Evolutionary conservation across 2,797 vertebrate species (phyloP), one percentile per base, ranked within the genome.

Genomic region (Sitta carolinensis): DNA sequence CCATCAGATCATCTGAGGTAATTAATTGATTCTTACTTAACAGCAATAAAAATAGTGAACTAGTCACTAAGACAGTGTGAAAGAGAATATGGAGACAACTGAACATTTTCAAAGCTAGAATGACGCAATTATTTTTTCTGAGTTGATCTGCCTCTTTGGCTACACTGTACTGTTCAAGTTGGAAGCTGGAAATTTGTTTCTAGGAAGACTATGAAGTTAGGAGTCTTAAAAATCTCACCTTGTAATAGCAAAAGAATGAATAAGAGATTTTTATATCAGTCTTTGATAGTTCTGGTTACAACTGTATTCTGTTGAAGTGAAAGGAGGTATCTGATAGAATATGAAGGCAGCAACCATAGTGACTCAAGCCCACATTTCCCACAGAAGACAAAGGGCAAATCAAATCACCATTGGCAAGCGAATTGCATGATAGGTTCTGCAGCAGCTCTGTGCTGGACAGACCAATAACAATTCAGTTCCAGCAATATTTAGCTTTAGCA

Each of bases 401-500:
- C 47, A 87, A 78, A 95, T 95, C 86, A 80, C 70, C 79, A 59
- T 7, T 91, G 96, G 38, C 84, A 92, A 84, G 43, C 89, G 51
- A 94, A 92, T 85, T 81, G 57, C 61, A 10, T 83, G 83, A 85
- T 89, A 88, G 30, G 32, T 77, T 90, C 72, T 94, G 72, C 68
- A 90, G 74, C 72, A 94, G 70, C 82, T 91, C 72, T 72, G 29
- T 1, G 7, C 77, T 73, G 70, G 82, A 55, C 68, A 61, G 76
- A 61, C 79, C 82, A 84, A 77, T 90, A 89, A 81, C 32, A 95
- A 58, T 79, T 92, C 1, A 1, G 59, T 89, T 93, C 89, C 48
- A 64, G 72, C 54, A 64, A 88, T 95, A 87, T 90, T 94, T 96
- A 90, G 58, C 67, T 95, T 95, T 92, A 87, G 84, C 84, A 95